phyloP scores from a whole-genome alignment of 2,888 invertebrate genomes.

The Muscina levida region DNA sequence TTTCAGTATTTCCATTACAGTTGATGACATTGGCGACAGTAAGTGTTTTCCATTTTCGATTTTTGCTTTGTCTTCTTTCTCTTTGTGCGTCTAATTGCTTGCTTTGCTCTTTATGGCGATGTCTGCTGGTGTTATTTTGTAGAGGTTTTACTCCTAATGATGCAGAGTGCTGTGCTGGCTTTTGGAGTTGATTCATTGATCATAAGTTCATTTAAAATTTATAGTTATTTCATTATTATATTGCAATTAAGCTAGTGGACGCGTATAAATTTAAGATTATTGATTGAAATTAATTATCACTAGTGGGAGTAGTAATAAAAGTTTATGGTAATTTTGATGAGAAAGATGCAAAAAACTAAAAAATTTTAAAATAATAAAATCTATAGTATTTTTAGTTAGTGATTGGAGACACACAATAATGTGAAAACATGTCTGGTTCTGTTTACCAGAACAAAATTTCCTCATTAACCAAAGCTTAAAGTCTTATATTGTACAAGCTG shows the following conservation, averaged over 20 bases:
- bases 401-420: too few relatives aligned
- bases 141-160: background rate
- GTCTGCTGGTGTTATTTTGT: conserved; percentile 19
- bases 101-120: background rate
- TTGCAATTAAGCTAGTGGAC: background rate
- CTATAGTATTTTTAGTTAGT: too few relatives aligned
- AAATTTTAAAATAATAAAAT: too few relatives aligned
- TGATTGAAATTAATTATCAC: conserved; percentile 8
- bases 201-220: conserved; percentile 30
- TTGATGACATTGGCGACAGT: conserved; percentile 31
- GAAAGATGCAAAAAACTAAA: too few relatives aligned
- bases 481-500: too few relatives aligned
- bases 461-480: too few relatives aligned
- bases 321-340: too few relatives aligned
- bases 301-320: background rate
- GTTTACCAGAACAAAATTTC: too few relatives aligned
- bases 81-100: conserved; percentile 14
- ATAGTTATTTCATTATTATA: conserved; percentile 1
- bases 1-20: conserved; percentile 22
- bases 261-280: background rate
- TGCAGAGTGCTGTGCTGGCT: conserved; percentile 5
- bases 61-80: background rate
- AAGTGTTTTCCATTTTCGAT: conserved; percentile 31
- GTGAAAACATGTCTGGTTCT: too few relatives aligned
- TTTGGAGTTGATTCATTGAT: conserved; percentile 7